Evolutionary conservation across 2,888 invertebrate species (phyloP), one percentile per base, ranked within the genome.

Genomic region (Gymnocheta viridis): DNA sequence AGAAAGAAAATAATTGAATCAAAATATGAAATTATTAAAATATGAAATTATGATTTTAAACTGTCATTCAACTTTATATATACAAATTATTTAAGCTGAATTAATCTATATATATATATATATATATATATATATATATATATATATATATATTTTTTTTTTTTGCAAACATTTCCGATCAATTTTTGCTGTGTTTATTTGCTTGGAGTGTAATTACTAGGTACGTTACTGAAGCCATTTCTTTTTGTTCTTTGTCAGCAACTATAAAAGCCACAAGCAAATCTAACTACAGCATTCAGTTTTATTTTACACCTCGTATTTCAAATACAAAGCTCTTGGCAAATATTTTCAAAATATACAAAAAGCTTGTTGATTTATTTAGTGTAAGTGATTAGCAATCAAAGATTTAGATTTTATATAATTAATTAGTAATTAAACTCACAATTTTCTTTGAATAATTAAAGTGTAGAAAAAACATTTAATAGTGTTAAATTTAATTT

Each of bases 201-300:
- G 4, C 19, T 72, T 44, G 32, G 17, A 58, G 2, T 22, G 79
- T 49, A 69, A 74, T 83, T 78, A 22, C 47, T 56, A 0, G 22
- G 10, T 38, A 38, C 38, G 32, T 38, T 35, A 27, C 69, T 32
- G 7, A 10, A 35, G 38, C 10, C 4, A 10, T 47, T 56, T 62
- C 29, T 14, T 41, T 41, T 77, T 58, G 7, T 69, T 35, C 32
- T 60, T 54, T 41, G 47, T 24, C 17, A 69, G 49, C n/a, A 69
- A 74, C 64, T 83, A 83, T 83, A 83, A 83, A 83, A 83, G 82
- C 70, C 66, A 29, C 17, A 19, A 10, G 66, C 80, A 80, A 58
- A 38, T 41, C 38, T n/a, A 32, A 1, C n/a, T 19, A 19, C 29
- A 66, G 9, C 58, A 76, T 83, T 83, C 83, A 83, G 76, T 83